Evolutionary conservation across 2,797 vertebrate species (phyloP).

Genomic region (Pseudomugil gertrudae): DNA sequence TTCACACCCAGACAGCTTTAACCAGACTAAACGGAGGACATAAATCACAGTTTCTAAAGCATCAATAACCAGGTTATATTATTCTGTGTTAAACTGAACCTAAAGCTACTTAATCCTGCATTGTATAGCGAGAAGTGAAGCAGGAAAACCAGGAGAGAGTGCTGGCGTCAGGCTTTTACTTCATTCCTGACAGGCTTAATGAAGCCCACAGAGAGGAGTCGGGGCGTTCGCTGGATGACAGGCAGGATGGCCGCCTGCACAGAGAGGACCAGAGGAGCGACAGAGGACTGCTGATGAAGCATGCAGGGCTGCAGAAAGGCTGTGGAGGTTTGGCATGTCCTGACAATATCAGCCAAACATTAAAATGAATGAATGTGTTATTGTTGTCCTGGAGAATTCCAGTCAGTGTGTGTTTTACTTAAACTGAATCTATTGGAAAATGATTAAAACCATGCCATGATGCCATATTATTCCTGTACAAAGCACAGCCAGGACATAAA

Average conservation of each 20-base stretch:
- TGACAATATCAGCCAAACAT: slow-evolving; percentile 39
- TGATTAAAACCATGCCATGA: neutral
- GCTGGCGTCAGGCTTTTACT: slow-evolving; percentile 70
- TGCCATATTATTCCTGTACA: neutral
- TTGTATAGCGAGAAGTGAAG: slow-evolving; percentile 36
- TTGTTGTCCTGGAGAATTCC: slow-evolving; percentile 9
- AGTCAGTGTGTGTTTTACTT: neutral
- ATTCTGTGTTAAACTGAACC: slow-evolving; percentile 16
- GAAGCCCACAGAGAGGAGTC: slow-evolving; percentile 61
- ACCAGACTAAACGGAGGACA: slow-evolving; percentile 6
- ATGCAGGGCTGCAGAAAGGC: slow-evolving; percentile 48
- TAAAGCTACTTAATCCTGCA: slow-evolving; percentile 24
- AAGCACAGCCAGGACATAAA: no score
- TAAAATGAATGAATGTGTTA: slow-evolving; percentile 22
- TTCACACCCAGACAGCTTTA: slow-evolving; percentile 2
- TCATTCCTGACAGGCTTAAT: slow-evolving; percentile 70
- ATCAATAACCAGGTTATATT: slow-evolving; percentile 27
- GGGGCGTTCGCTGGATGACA: slow-evolving; percentile 61
- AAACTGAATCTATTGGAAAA: no score
- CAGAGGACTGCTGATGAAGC: slow-evolving; percentile 71
- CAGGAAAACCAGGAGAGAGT: slow-evolving; percentile 60
- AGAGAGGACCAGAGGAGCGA: slow-evolving; percentile 26
- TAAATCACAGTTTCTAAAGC: slow-evolving; percentile 17
- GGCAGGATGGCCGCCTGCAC: slow-evolving; percentile 37
- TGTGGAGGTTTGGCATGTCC: slow-evolving; percentile 48